phyloP scores from a whole-genome alignment of 2,888 invertebrate genomes.

The Folsomia manolachei region DNA sequence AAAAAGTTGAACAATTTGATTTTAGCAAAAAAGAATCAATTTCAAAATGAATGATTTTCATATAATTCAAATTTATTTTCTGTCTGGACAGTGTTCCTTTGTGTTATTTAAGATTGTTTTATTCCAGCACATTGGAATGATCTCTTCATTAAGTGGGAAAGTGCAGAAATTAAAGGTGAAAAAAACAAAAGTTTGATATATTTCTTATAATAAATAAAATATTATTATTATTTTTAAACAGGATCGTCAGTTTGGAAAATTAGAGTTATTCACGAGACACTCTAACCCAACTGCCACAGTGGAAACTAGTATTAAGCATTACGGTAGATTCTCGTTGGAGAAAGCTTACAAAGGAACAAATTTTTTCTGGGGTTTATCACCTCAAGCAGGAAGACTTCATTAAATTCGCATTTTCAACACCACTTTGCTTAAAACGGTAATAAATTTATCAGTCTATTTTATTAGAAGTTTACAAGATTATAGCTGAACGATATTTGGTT shows the following conservation, averaged over 20 bases:
- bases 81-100: too few relatives aligned
- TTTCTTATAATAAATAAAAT: constrained; percentile 7
- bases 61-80: too few relatives aligned
- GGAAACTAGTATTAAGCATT: constrained; percentile 71
- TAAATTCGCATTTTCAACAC: constrained; percentile 73
- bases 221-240: constrained; percentile 54
- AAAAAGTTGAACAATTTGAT: too few relatives aligned
- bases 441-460: constrained; percentile 35
- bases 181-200: constrained; percentile 39
- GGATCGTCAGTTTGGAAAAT: constrained; percentile 85
- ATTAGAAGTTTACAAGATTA: constrained; percentile 10
- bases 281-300: constrained; percentile 70
- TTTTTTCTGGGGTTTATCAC: constrained; percentile 88
- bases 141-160: constrained; percentile 93
- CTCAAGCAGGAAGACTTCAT: constrained; percentile 77
- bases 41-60: too few relatives aligned
- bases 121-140: constrained; percentile 92
- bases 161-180: constrained; percentile 91
- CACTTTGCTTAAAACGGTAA: constrained; percentile 68
- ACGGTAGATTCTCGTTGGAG: constrained; percentile 72
- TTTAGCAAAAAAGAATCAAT: too few relatives aligned
- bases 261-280: constrained; percentile 74
- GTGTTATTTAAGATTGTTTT: constrained; percentile 58
- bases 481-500: too few relatives aligned
- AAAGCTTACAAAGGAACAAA: constrained; percentile 81